phyloP scores from a whole-genome alignment of 2,113 vertebrate genomes.

The Ochotona curzoniae region DNA sequence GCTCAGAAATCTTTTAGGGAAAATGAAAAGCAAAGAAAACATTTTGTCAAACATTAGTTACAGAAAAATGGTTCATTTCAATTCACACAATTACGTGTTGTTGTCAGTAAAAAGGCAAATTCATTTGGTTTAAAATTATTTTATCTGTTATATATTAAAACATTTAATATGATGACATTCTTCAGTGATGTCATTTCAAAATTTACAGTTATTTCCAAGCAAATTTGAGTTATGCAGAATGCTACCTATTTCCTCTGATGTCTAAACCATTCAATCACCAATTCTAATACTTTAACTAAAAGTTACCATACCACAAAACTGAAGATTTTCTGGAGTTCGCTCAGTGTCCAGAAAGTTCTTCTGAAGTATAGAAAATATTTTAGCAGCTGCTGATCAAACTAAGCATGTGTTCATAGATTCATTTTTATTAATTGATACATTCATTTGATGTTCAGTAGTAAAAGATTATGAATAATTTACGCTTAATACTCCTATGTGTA shows the following conservation, averaged over 20 bases:
- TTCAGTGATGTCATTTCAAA: neutral
- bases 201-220: neutral
- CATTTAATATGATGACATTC: neutral
- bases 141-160: neutral
- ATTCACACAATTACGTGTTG: neutral
- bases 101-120: neutral
- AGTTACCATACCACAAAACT: constrained; percentile 10
- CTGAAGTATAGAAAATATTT: neutral
- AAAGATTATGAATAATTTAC: neutral
- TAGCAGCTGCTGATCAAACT: neutral
- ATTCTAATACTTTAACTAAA: constrained; percentile 21
- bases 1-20: neutral
- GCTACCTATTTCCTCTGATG: neutral
- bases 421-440: neutral
- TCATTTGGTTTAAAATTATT: neutral
- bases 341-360: neutral
- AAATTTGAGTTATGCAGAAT: neutral
- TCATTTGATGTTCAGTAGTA: neutral
- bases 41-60: neutral
- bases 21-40: neutral
- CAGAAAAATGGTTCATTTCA: neutral
- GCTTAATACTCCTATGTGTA: neutral
- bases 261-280: neutral
- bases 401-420: neutral
- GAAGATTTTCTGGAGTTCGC: neutral